Conservation (phyloP, 2,888 invertebrate species). For the Clitarchus hookeri region DNA sequence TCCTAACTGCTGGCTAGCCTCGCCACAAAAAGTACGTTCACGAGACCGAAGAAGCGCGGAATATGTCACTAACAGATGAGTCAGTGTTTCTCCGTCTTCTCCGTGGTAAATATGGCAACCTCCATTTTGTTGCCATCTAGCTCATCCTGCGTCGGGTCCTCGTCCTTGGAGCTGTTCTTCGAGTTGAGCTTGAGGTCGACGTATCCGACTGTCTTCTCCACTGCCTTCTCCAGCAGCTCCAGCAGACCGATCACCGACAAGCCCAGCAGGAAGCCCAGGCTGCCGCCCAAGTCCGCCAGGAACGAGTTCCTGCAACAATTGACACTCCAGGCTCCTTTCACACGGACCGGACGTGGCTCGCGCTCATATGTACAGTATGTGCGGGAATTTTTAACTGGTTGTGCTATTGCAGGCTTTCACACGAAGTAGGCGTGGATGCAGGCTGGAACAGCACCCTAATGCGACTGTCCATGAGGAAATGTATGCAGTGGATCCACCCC, state of each 20-base stretch:
- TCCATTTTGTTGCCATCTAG: background rate
- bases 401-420: too few species aligned
- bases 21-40: too few species aligned
- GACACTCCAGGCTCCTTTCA: conserved; percentile 45
- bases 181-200: background rate
- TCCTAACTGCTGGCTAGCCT: too few species aligned
- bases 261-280: conserved; percentile 69
- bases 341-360: conserved; percentile 70
- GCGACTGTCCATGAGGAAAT: too few species aligned
- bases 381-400: conserved; percentile 46
- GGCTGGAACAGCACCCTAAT: too few species aligned
- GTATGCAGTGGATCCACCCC: too few species aligned
- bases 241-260: conserved; percentile 70
- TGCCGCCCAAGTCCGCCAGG: conserved; percentile 69
- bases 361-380: conserved; percentile 62
- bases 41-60: too few species aligned
- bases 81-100: background rate
- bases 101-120: background rate
- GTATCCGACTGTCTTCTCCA: conserved; percentile 25
- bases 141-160: background rate
- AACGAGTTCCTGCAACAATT: conserved; percentile 52
- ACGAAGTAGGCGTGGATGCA: too few species aligned
- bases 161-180: background rate
- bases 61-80: too few species aligned
- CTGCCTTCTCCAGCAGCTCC: conserved; percentile 57